Base-by-base conservation (phyloP, 2,888 invertebrate genomes). In the Gisinianus flammeolus region DNA sequence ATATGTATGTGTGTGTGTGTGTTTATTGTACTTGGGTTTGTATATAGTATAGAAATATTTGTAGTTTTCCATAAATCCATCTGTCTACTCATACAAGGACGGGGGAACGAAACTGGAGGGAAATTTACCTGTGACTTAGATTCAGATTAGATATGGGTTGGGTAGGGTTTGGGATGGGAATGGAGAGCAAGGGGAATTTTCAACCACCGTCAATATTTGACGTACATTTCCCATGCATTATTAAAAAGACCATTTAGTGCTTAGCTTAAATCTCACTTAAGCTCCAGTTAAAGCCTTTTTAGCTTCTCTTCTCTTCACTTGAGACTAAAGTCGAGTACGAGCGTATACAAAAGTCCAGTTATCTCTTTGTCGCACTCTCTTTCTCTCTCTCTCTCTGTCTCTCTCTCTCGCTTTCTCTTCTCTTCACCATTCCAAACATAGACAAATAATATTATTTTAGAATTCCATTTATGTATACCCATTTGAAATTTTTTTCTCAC, bases 121-220 rank as follows among this genome's bases (percentile, higher is more conserved):
- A 35, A 12, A 35, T 35, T 35, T 35, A 35, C 56, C 4, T 56
- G 22, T 5, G 56, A n/a, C 4, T 22, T 56, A 12, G n/a, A 56
- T 4, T n/a, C 56, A 56, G 4, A 6, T 56, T 6, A 54, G 54
- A 54, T 54, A 26, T 62, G 28, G 2, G 62, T 24, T 24, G 26
- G 62, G 22, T n/a, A 3, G 58, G 10, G 58, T n/a, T 1, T 12
- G 58, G 22, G 58, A 58, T 0, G 22, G 56, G 22, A 22, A n/a
- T 12, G 4, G 56, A n/a, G 62, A 62, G 62, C 24, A 24, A 62
- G 62, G 16, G 24, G 44, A 44, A 44, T 44, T 54, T 54, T 12
- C 8, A 67, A 30, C 26, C 26, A 70, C 5, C 54, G 70, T 70
- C 70, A 70, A 70, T 70, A 70, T 70, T 70, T 70, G 70, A 68